Percentiles rank a stretch among this genome's conserved stretches.
These are phyloP conservation scores for Euproctis similis DNA, from an alignment of 2,888 invertebrate species.

Conservation along the genomic window DNA sequence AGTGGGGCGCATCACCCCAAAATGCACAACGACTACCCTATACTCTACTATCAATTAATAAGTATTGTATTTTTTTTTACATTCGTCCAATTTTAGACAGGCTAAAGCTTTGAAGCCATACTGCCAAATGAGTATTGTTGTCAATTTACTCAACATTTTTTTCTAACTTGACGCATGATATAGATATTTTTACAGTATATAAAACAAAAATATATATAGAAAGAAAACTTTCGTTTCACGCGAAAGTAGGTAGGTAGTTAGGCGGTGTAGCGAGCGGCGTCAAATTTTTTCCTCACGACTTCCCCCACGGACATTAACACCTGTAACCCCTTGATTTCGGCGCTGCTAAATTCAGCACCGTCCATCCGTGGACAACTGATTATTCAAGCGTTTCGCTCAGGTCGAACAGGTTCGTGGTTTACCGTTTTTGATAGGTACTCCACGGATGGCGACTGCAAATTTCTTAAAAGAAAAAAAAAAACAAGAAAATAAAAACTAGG, in stretches of 20 bases:
- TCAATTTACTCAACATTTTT: no score
- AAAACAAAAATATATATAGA: slow-evolving; percentile 14
- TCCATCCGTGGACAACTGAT: slow-evolving; percentile 61
- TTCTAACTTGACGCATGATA: no score
- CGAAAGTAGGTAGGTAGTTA: slow-evolving; percentile 30
- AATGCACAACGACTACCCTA: no score
- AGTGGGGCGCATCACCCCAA: no score
- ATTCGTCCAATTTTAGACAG: no score
- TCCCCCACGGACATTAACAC: slow-evolving; percentile 59
- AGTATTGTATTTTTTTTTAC: no score
- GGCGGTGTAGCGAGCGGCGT: slow-evolving; percentile 15
- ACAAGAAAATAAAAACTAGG: no score
- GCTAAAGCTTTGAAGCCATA: no score
- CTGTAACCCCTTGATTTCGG: slow-evolving; percentile 49
- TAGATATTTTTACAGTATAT: no score
- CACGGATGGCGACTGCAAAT: slow-evolving; percentile 32
- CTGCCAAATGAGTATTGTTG: no score
- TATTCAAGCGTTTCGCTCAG: slow-evolving; percentile 59
- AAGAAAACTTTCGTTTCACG: slow-evolving; percentile 27
- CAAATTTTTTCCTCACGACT: slow-evolving; percentile 48
- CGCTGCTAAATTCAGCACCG: slow-evolving; percentile 32
- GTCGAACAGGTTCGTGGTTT: slow-evolving; percentile 56
- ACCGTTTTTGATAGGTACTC: slow-evolving; percentile 52
- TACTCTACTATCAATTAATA: no score
- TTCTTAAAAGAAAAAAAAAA: slow-evolving; percentile 34